Evolutionary conservation across 2,113 vertebrate species (phyloP).

Genomic region (Myocastor coypus): DNA sequence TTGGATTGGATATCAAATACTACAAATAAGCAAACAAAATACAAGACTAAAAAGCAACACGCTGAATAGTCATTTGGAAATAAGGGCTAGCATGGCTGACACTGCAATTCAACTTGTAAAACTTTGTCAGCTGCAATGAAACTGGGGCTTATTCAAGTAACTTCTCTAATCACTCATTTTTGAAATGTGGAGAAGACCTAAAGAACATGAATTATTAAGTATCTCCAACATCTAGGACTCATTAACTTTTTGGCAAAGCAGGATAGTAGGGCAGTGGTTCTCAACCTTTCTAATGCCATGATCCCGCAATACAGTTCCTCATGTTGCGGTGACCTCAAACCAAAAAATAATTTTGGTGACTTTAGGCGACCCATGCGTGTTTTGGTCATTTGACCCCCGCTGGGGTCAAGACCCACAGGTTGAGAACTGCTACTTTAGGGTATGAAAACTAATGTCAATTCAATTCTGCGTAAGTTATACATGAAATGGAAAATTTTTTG

Average conservation of each 20-base stretch:
- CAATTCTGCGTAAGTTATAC: conserved; percentile 37
- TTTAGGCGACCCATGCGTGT: no score
- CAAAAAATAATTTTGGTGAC: no score
- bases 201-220: neutral
- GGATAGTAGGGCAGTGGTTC: no score
- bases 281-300: no score
- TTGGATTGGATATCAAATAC: neutral
- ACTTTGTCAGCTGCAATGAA: neutral
- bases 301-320: no score
- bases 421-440: conserved; percentile 64
- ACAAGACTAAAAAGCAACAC: neutral
- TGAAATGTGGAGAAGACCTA: neutral
- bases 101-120: neutral
- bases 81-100: neutral
- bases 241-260: conserved; percentile 45
- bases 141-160: neutral
- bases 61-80: neutral
- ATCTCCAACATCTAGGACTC: neutral
- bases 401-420: no score
- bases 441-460: neutral
- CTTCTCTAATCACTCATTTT: neutral
- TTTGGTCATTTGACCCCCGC: no score
- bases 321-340: no score
- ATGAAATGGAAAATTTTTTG: conserved; percentile 41
- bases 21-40: neutral